Base-by-base conservation (phyloP, 2,888 invertebrate species). In the Sturmia bella region DNA sequence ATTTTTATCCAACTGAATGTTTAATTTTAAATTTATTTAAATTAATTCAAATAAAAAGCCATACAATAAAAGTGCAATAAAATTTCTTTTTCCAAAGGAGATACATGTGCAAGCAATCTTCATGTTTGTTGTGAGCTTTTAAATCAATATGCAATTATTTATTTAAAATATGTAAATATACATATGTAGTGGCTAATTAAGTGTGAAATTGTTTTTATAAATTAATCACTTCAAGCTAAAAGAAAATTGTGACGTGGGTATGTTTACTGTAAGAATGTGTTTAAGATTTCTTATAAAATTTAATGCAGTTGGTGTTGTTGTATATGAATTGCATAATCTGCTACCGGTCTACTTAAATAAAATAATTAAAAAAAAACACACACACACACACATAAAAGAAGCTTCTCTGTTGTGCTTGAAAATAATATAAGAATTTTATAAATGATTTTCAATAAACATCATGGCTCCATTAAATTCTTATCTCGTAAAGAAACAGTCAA, bases 301-400 rank as follows among this genome's bases (percentile, higher is more conserved):
- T 32, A 17, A 4, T 59, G 21, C 13, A 4, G 19, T n/a, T 39
- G 24, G 3, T 54, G 37, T 45, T 73, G 43, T 41, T 63, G 41
- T 41, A 15, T 9, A 50, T 50, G 21, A 50, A 59, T 73, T 63
- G 43, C 54, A 63, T 73, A 73, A 73, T 63, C 27, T 37, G 2
- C 54, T 45, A 54, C 43, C 54, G 54, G 52, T 63, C 43, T 63
- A 39, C 24, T 50, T 50, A 24, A 32, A 32, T 6, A 27, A 27
- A 27, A 6, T 6, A 27, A 27, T 4, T 4, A 27, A 27, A 6
- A 6, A 27, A 32, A 32, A n/a, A n/a, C n/a, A n/a, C n/a, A n/a
- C n/a, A n/a, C n/a, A n/a, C 17, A 27, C 32, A 21, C 12, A 21
- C 24, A 70, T 6, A 37, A 3, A 59, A 21, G 21, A 70, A 37